Base-by-base conservation (phyloP, 2,888 invertebrate species). In the Galeruca laticollis region DNA sequence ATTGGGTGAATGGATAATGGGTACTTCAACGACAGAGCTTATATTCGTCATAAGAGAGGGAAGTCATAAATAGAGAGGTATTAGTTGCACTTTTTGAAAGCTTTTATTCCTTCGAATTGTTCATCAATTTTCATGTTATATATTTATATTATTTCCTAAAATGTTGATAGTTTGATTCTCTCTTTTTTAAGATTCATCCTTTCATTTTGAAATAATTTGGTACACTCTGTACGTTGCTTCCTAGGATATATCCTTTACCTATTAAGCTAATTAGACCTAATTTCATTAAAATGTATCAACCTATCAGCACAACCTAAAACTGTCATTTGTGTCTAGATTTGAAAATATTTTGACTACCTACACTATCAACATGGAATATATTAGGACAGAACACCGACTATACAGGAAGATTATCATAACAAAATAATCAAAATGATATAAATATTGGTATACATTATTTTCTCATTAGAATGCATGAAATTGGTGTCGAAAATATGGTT, bases 291-390 rank as follows among this genome's bases (percentile, higher is more conserved):
- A 31, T 57, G 59, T 59, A 57, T 66, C 49, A 47, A 31, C 52
- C 62, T 62, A 62, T 21, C 15, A 63, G 54, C 52, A 63, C 63
- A 54, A 54, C 54, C 40, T 52, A 43, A 52, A 56, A 40, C 43
- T 56, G 31, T 37, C 37, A 20, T 18, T 51, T n/a, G 31, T 52
- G 35, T n/a, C 63, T 63, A 63, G n/a, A 26, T 65, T 49, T 40
- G 26, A 64, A 64, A 9, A 40, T 64, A 61, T 61, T 33, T 66
- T 62, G 4, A 20, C 21, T 62, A 67, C 33, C 66, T 63, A 70
- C 37, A 43, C 67, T 70, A 70, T 62, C 20, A 67, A 70, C 67
- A 70, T 63, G 62, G 9, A 63, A 51, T 57, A 56, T 40, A 63
- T 15, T 33, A 37, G 21, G 56, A 35, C 57, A 49, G 37, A 69